These are phyloP conservation scores for Furcula furcula DNA, from an alignment of 2,888 invertebrate genomes.

Conservation along the genomic window DNA sequence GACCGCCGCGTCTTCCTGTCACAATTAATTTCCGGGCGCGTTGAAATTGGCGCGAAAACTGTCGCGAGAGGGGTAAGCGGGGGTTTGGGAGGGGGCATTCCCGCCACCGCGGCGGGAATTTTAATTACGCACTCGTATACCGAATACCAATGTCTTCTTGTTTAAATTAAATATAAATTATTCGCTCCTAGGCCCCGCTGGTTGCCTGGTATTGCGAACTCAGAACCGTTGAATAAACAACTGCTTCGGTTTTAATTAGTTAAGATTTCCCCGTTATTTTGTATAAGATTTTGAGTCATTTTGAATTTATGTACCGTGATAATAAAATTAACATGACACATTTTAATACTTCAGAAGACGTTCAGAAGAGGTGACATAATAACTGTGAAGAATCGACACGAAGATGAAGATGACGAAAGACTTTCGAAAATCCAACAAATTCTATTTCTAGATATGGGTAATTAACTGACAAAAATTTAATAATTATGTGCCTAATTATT, in stretches of 20 bases:
- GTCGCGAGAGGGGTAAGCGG: slow-evolving; percentile 58
- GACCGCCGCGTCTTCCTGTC: slow-evolving; percentile 81
- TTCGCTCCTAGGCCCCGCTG: slow-evolving; percentile 75
- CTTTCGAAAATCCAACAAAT: too few relatives aligned
- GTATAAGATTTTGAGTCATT: slow-evolving; percentile 28
- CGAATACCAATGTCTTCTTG: slow-evolving; percentile 82
- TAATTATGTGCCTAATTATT: too few relatives aligned
- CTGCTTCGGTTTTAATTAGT: slow-evolving; percentile 67
- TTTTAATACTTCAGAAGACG: too few relatives aligned
- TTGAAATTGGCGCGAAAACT: slow-evolving; percentile 82
- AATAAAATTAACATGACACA: too few relatives aligned
- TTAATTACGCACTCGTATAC: slow-evolving; percentile 81
- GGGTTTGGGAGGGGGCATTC: slow-evolving; percentile 41
- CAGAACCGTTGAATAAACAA: slow-evolving; percentile 71
- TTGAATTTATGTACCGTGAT: neutral
- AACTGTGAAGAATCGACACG: too few relatives aligned
- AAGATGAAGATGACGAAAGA: too few relatives aligned
- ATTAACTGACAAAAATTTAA: too few relatives aligned
- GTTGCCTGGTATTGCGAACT: slow-evolving; percentile 70
- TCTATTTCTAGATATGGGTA: too few relatives aligned
- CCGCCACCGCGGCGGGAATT: slow-evolving; percentile 76
- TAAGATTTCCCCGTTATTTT: slow-evolving; percentile 54
- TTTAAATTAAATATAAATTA: slow-evolving; percentile 82
- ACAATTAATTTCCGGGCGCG: slow-evolving; percentile 82
- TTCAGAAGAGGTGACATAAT: too few relatives aligned